Conservation (phyloP, 1,140 invertebrate genomes). For the Matsumurasca onukii region DNA sequence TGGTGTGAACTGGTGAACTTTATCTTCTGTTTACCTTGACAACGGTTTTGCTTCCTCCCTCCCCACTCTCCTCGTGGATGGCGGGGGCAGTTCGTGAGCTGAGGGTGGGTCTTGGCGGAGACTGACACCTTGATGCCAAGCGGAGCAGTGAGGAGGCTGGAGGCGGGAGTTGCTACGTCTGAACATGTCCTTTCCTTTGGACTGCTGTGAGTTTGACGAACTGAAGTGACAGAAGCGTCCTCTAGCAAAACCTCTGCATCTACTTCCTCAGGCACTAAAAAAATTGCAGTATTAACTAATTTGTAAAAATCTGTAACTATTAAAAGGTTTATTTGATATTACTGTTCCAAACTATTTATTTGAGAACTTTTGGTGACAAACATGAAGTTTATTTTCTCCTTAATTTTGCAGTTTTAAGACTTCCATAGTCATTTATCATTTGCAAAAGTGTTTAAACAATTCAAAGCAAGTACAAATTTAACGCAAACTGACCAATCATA, state of each 20-base stretch:
- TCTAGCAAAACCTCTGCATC: slow-evolving; percentile 32
- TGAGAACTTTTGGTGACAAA: no score
- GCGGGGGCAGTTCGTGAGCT: neutral
- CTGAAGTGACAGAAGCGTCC: neutral
- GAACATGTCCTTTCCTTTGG: slow-evolving; percentile 33
- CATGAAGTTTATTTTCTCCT: no score
- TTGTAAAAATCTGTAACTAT: no score
- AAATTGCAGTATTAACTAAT: neutral
- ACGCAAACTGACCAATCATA: no score
- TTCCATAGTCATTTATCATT: no score
- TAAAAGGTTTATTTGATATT: no score
- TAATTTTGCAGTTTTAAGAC: no score
- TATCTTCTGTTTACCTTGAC: slow-evolving; percentile 3
- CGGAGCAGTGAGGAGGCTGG: neutral
- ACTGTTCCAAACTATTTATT: no score
- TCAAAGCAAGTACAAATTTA: no score
- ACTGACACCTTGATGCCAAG: neutral
- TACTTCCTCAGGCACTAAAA: slow-evolving; percentile 40
- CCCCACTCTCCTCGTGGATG: slow-evolving; percentile 11
- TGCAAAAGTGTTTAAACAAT: no score
- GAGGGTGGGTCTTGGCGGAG: neutral
- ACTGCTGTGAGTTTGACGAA: slow-evolving; percentile 38
- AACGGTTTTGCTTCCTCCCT: slow-evolving; percentile 8
- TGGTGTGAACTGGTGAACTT: no score
- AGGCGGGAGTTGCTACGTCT: neutral